phyloP scores from a whole-genome alignment of 2,797 vertebrate genomes.

The Simalia tracyae region DNA sequence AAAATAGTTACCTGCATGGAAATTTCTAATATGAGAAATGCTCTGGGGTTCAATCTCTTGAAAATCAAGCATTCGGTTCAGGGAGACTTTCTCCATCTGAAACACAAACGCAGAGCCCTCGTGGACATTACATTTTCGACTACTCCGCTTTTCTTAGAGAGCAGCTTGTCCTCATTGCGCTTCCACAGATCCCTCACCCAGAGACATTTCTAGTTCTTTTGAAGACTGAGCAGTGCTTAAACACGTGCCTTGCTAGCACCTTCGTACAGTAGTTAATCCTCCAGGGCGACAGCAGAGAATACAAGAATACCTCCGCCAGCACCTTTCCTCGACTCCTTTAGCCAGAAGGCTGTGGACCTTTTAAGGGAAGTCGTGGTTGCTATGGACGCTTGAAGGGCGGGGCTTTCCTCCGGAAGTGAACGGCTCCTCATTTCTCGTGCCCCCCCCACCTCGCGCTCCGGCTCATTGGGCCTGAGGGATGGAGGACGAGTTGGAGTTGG shows the following conservation, averaged over 20 bases:
- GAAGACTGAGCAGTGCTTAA: not conserved
- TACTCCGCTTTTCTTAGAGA: not conserved
- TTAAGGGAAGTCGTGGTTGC: conserved; percentile 64
- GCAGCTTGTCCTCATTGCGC: not conserved
- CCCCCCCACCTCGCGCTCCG: not conserved
- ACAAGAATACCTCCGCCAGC: no score
- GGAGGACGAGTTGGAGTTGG: conserved; percentile 78
- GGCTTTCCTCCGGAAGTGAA: conserved; percentile 73
- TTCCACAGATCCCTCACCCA: not conserved
- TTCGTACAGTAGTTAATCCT: not conserved
- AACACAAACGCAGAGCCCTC: not conserved
- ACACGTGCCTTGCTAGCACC: not conserved
- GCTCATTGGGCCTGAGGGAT: conserved; percentile 62
- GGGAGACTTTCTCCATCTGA: not conserved
- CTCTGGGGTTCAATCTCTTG: not conserved
- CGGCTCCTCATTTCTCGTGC: not conserved
- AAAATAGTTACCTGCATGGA: not conserved
- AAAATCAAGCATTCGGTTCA: not conserved
- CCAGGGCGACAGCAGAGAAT: not conserved
- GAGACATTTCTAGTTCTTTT: not conserved
- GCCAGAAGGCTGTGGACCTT: conserved; percentile 2
- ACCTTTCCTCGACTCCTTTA: not conserved
- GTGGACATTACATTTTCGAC: not conserved
- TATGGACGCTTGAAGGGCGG: conserved; percentile 66
- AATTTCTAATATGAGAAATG: not conserved